phyloP scores from a whole-genome alignment of 2,888 invertebrate genomes.

The Sabatieria punctata region DNA sequence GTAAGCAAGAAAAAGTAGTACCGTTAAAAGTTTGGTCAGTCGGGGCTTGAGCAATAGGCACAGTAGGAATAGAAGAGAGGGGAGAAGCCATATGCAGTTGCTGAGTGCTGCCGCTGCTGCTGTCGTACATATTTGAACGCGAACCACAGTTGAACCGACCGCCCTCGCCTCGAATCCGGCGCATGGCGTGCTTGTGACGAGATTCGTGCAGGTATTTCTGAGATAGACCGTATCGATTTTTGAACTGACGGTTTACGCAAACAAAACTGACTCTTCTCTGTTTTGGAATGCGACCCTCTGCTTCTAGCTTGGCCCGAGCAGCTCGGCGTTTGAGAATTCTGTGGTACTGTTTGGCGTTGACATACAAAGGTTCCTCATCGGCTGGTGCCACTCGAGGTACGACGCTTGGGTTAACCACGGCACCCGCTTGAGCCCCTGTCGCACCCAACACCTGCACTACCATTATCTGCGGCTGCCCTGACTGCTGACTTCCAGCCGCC shows the following conservation, averaged over 20 bases:
- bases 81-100: too few species aligned
- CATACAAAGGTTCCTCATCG: conserved; percentile 89
- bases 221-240: conserved; percentile 21
- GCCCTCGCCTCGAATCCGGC: conserved; percentile 84
- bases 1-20: too few species aligned
- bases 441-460: neutral
- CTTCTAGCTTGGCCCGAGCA: conserved; percentile 82
- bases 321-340: conserved; percentile 81
- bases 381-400: conserved; percentile 26
- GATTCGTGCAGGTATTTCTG: conserved; percentile 98
- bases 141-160: conserved; percentile 71
- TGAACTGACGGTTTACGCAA: too few species aligned
- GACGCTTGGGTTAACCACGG: neutral
- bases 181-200: conserved; percentile 89
- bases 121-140: neutral
- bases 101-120: neutral
- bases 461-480: neutral
- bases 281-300: conserved; percentile 85
- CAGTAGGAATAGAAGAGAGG: too few species aligned
- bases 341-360: conserved; percentile 94
- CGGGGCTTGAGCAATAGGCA: too few species aligned
- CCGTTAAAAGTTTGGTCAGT: too few species aligned
- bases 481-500: too few species aligned
- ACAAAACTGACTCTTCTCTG: conserved; percentile 62
- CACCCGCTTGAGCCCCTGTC: too few species aligned